These are phyloP conservation scores for Microchirus variegatus DNA, from an alignment of 2,797 vertebrate species.

Conservation along the genomic window DNA sequence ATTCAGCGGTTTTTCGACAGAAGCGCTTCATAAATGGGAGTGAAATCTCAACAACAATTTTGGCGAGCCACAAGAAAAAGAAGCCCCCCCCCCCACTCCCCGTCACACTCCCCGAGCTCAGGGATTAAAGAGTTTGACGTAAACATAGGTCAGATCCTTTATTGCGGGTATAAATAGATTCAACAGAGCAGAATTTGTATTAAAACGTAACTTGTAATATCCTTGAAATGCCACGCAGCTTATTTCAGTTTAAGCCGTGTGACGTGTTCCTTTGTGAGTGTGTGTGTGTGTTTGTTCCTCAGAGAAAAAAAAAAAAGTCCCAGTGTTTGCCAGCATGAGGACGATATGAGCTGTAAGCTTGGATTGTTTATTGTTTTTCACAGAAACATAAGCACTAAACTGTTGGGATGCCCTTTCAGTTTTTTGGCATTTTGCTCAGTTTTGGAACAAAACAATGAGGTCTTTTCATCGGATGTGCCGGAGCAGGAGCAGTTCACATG, in stretches of 20 bases:
- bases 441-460: slow-evolving; percentile 42
- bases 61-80: slow-evolving; percentile 60
- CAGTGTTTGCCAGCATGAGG: background rate
- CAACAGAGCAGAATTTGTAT: slow-evolving; percentile 47
- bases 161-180: slow-evolving; percentile 60
- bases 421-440: slow-evolving; percentile 31
- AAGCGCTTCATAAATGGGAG: slow-evolving; percentile 37
- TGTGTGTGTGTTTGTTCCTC: background rate
- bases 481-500: slow-evolving; percentile 25
- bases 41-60: slow-evolving; percentile 42
- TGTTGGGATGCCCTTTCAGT: slow-evolving; percentile 47
- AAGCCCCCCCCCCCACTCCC: background rate
- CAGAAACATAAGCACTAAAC: slow-evolving; percentile 45
- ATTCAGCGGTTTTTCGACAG: slow-evolving; percentile 20
- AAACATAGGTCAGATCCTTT: slow-evolving; percentile 49
- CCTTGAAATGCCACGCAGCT: slow-evolving; percentile 47
- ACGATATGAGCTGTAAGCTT: slow-evolving; percentile 21
- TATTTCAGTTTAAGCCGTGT: slow-evolving; percentile 34
- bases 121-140: slow-evolving; percentile 47
- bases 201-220: slow-evolving; percentile 48
- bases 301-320: slow-evolving; percentile 16
- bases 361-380: slow-evolving; percentile 48
- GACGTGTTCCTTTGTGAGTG: slow-evolving; percentile 38
- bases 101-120: slow-evolving; percentile 2
- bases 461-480: slow-evolving; percentile 37